Conservation (phyloP, 1,140 invertebrate genomes). For the Macrocentrus cingulum region DNA sequence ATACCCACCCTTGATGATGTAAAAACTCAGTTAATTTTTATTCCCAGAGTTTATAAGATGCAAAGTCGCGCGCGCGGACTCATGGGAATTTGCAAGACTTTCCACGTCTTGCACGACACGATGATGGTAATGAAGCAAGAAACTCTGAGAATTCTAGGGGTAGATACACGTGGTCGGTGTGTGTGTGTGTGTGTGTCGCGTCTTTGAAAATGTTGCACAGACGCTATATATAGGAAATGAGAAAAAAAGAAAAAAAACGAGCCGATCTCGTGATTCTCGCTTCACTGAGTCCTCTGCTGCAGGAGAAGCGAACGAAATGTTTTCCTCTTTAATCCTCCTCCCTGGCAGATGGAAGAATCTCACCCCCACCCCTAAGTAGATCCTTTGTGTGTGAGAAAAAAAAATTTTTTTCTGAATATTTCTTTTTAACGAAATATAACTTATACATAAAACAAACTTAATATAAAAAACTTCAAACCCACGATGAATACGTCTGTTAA, state of each 20-base stretch:
- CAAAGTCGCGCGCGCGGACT: not conserved
- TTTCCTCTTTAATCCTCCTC: not conserved
- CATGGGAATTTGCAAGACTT: not conserved
- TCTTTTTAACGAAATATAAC: no score
- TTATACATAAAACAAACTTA: no score
- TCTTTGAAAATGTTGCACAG: not conserved
- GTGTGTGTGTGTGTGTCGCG: no score
- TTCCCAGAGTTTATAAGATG: not conserved
- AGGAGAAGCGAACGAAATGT: not conserved
- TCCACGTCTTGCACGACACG: not conserved
- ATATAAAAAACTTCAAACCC: no score
- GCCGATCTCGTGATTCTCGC: not conserved
- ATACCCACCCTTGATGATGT: no score
- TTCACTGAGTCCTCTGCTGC: not conserved
- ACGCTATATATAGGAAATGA: not conserved
- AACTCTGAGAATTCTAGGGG: constrained; percentile 11
- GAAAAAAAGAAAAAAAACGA: constrained; percentile 1
- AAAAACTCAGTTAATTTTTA: no score
- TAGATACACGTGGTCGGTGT: not conserved
- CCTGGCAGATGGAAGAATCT: no score
- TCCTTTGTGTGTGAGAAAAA: not conserved
- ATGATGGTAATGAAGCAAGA: constrained; percentile 7
- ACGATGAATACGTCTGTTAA: no score
- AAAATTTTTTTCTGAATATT: no score
- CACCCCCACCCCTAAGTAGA: no score